Conservation (phyloP, 2,113 vertebrate genomes). For the Trematomus loennbergii region DNA sequence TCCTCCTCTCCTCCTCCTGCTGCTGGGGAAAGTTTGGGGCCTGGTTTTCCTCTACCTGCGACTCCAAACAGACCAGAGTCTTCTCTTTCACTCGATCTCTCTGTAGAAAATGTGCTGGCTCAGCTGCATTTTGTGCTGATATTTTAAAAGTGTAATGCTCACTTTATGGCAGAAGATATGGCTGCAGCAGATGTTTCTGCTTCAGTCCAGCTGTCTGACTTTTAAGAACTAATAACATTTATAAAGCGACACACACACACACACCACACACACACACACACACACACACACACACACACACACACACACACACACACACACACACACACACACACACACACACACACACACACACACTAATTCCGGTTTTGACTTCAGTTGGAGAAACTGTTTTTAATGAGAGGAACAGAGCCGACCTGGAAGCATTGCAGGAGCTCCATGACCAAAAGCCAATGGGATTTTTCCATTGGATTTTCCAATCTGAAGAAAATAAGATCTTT, state of each 20-base stretch:
- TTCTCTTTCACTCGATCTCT: neutral
- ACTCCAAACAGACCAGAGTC: neutral
- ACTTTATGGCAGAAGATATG: slow-evolving; percentile 1
- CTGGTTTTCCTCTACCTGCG: slow-evolving; percentile 8
- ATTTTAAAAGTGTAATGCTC: neutral
- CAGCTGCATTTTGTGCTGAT: slow-evolving; percentile 31
- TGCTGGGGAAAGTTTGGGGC: neutral
- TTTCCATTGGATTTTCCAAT: no score
- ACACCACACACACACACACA: no score
- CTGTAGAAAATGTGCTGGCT: slow-evolving; percentile 8
- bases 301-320: neutral
- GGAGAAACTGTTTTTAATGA: neutral
- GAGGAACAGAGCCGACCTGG: neutral
- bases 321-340: neutral
- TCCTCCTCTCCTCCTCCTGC: slow-evolving; percentile 82
- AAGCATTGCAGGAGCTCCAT: no score
- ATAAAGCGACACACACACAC: neutral
- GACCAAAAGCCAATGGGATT: no score
- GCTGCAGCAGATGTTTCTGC: slow-evolving; percentile 20
- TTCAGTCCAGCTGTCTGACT: slow-evolving; percentile 24
- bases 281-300: no score
- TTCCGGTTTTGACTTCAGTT: neutral
- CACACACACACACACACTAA: neutral
- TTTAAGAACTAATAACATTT: neutral
- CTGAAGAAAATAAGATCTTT: no score